Base-by-base conservation (phyloP, 2,797 vertebrate genomes). In the Anisognathus igniventris region DNA sequence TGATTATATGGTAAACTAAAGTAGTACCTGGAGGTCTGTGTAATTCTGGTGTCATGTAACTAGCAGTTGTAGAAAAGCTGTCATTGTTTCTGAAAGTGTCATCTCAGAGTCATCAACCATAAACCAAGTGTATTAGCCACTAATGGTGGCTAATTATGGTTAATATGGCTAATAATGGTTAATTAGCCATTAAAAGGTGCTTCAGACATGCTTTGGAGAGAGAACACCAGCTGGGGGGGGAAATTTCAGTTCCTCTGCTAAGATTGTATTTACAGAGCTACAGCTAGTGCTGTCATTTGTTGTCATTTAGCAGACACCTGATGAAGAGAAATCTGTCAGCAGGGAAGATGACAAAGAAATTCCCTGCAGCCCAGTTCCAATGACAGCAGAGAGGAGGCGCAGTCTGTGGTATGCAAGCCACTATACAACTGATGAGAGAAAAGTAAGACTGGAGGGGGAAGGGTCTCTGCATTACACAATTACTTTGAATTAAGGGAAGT, bases 361-460 rank as follows among this genome's bases (percentile, higher is more conserved):
- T 81, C 96, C 95, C 39, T 98, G 98, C 95, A 98, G 98, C 82
- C 94, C 97, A 50, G 5, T 94, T 18, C 97, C 96, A 61, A 98
- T 97, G 95, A 98, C 98, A 2, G 98, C 98, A 0, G 98, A 98
- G 90, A 98, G 98, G 97, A 99, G 98, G 92, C 97, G 99, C 73
- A 98, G 98, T 66, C 87, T 99, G 96, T 99, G 99, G 99, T 99
- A 99, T 94, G 98, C 97, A 25, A 98, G 98, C 30, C 98, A 98
- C 77, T 99, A 98, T 90, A 97, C 98, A 85, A 99, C 99, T 0
- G 99, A 99, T 27, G 99, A 99, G 96, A 98, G 98, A 98, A 99
- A 99, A 95, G 98, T 98, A 98, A 98, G 98, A 8, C 67, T 20
- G 68, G 33, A 66, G 70, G 30, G 90, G 75, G 17, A 89, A 67